Conservation (phyloP, 2,888 invertebrate genomes). For the Microplitis manilae region DNA sequence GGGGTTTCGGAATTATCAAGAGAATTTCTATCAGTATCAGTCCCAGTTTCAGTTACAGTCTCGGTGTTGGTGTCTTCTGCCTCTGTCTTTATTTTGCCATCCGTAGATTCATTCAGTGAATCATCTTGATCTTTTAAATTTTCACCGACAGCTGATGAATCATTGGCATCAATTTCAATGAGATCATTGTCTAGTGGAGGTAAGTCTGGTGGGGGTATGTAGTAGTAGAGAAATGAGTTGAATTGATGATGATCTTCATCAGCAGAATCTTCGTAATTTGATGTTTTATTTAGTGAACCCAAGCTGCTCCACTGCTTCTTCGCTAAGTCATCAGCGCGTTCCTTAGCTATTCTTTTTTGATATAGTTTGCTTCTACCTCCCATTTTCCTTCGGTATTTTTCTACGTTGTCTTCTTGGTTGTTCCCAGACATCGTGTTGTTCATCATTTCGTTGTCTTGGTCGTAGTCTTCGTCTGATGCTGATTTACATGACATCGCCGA, state of each 20-base stretch:
- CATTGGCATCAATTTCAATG: slow-evolving; percentile 56
- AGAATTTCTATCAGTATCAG: no score
- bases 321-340: slow-evolving; percentile 32
- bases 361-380: slow-evolving; percentile 31
- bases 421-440: neutral
- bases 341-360: slow-evolving; percentile 42
- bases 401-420: neutral
- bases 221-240: slow-evolving; percentile 76
- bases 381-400: slow-evolving; percentile 27
- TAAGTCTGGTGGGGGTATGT: slow-evolving; percentile 73
- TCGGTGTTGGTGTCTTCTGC: no score
- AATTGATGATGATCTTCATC: slow-evolving; percentile 69
- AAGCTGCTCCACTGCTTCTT: slow-evolving; percentile 33
- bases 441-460: slow-evolving; percentile 10
- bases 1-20: neutral
- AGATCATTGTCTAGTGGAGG: slow-evolving; percentile 71
- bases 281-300: slow-evolving; percentile 35
- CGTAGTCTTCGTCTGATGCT: slow-evolving; percentile 32
- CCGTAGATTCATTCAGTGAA: neutral
- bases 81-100: neutral
- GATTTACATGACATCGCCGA: slow-evolving; percentile 42
- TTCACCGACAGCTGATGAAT: neutral
- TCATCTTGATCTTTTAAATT: neutral
- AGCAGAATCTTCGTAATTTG: slow-evolving; percentile 39
- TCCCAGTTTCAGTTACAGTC: no score